Conservation (phyloP, 2,888 invertebrate genomes). For the Acleris sparsana region DNA sequence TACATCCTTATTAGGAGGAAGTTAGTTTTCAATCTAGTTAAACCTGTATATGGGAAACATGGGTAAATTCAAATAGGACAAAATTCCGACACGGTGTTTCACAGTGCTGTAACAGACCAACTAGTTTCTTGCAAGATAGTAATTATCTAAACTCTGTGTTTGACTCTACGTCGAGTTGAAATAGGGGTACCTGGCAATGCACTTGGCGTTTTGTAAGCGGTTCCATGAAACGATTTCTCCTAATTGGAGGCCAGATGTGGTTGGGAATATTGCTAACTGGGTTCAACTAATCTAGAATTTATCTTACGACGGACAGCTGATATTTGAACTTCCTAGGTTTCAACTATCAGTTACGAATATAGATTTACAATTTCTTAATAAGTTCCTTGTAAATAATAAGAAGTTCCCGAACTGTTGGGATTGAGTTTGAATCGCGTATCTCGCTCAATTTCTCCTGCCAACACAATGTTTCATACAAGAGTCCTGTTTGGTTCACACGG, state of each 20-base stretch:
- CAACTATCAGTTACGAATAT: constrained; percentile 1
- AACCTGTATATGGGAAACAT: constrained; percentile 16
- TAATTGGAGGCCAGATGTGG: constrained; percentile 14
- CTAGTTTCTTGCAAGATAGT: constrained; percentile 38
- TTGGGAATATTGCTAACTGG: background rate
- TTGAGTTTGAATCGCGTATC: no score
- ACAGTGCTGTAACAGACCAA: constrained; percentile 2
- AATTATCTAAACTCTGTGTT: constrained; percentile 7
- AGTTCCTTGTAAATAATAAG: no score
- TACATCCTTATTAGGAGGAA: constrained; percentile 28
- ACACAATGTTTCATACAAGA: no score
- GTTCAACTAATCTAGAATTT: constrained; percentile 20
- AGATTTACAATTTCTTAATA: background rate
- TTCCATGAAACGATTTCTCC: constrained; percentile 36
- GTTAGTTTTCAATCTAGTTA: constrained; percentile 15
- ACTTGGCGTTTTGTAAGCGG: constrained; percentile 30
- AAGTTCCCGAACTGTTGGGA: no score
- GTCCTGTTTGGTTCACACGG: no score
- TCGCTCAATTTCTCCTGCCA: no score
- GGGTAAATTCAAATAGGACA: constrained; percentile 16
- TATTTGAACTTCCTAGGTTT: constrained; percentile 14
- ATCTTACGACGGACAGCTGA: constrained; percentile 7
- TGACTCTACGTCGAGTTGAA: constrained; percentile 14
- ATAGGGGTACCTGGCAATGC: constrained; percentile 28
- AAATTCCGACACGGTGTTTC: constrained; percentile 15